Evolutionary conservation across 2,888 invertebrate species (phyloP).

Genomic region (Spicauda simplicius): DNA sequence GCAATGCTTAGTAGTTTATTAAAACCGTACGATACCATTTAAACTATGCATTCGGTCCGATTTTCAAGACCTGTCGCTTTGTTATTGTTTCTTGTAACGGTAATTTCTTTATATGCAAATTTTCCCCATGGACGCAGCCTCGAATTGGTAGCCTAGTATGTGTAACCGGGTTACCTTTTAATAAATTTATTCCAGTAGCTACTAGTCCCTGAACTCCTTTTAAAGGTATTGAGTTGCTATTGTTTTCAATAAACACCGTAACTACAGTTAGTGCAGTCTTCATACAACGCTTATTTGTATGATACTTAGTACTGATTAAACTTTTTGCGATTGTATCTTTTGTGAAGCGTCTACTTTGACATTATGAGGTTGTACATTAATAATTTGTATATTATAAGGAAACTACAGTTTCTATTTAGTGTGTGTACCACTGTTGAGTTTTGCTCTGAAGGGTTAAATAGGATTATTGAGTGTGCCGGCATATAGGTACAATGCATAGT

Average conservation of each 20-base stretch:
- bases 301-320: neutral
- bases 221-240: conserved; percentile 8
- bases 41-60: neutral
- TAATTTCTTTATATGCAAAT: conserved; percentile 8
- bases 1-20: too few species aligned
- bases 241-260: conserved; percentile 7
- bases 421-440: too few species aligned
- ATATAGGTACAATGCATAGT: too few species aligned
- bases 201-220: conserved; percentile 17
- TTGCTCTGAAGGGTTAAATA: too few species aligned
- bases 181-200: conserved; percentile 12
- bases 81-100: conserved; percentile 21
- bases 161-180: conserved; percentile 24
- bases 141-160: conserved; percentile 11
- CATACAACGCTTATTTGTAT: neutral
- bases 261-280: neutral
- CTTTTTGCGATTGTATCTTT: too few species aligned
- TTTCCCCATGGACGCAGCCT: conserved; percentile 16
- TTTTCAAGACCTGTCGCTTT: neutral
- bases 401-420: too few species aligned
- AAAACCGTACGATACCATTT: neutral
- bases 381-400: too few species aligned
- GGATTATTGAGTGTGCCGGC: too few species aligned
- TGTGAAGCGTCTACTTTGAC: too few species aligned
- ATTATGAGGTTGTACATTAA: too few species aligned